A percentile compares a stretch with the other conserved stretches of the same genome.
Conservation (phyloP, 2,888 invertebrate species). For the Agrochola lota region DNA sequence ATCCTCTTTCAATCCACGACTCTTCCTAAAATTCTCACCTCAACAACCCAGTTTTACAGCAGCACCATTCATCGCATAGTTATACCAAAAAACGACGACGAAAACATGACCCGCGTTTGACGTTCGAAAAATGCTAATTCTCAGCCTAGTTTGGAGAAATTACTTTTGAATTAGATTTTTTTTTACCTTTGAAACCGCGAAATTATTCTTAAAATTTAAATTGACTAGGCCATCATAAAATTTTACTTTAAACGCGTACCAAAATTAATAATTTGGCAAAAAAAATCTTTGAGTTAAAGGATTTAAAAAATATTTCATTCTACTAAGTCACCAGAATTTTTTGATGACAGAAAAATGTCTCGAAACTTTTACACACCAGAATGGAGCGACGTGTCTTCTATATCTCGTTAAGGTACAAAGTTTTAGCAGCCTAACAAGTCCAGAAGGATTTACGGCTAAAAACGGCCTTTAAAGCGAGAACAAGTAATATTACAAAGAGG, state of each 20-base stretch:
- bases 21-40: too few relatives aligned
- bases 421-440: conserved; percentile 21
- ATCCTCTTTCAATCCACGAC: too few relatives aligned
- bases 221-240: background rate
- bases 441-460: conserved; percentile 12
- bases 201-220: background rate
- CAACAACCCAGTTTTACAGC: background rate
- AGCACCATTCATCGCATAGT: background rate
- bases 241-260: background rate
- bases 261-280: background rate
- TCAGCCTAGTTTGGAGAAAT: too few relatives aligned
- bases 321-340: background rate
- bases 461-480: background rate
- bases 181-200: background rate
- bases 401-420: conserved; percentile 8
- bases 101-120: too few relatives aligned
- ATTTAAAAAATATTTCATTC: too few relatives aligned
- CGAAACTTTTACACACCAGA: background rate
- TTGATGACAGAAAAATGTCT: background rate
- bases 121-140: too few relatives aligned
- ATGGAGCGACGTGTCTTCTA: background rate
- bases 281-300: too few relatives aligned
- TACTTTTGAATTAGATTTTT: too few relatives aligned
- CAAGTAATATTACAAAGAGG: conserved; percentile 13
- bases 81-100: background rate